Evolutionary conservation across 2,113 vertebrate species (phyloP), one percentile per base, ranked within the genome.

Genomic region (Ceyx margarethae): DNA sequence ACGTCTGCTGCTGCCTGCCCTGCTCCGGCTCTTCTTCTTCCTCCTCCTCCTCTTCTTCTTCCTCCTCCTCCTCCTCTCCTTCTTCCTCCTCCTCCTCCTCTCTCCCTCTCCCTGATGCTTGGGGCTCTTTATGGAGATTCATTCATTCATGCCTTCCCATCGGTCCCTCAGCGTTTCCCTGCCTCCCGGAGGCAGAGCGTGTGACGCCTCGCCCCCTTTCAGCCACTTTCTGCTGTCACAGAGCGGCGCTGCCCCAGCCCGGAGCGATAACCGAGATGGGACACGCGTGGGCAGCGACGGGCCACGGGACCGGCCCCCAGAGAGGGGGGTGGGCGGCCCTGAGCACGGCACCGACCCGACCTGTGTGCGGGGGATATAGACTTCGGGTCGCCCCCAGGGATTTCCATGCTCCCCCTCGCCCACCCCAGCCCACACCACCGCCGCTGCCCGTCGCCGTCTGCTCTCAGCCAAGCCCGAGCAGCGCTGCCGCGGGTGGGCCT

Each of bases 171-270:
- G 94, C 91, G 64, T 91, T 95, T 75, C 92, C 74, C 91, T 78
- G 95, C 91, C 62, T 82, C 81, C 77, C 90, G 56, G 72, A 95
- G 87, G 95, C 95, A 80, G 89, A 94, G 87, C 90, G 94, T 81
- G 73, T 93, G 94, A 92, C 89, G 85, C 92, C 95, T 96, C 92
- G 94, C 96, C 94, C 95, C 92, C 95, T 93, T 90, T 87, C 83
- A 95, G 85, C 89, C 89, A 88, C 93, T 96, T 93, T 96, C 89
- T 88, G 90, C 88, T 95, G 94, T 95, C 95, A 93, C 80, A 80
- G 64, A 94, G 80, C 72, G 81, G 76, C 93, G 74, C 93, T 74
- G 54, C 90, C 92, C 86, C 79, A n/a, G 28, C 45, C 31, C 37
- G 23, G 77, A 78, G 57, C 61, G 51, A 74, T 42, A 28, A 4